phyloP scores from a whole-genome alignment of 1,140 invertebrate species.

The Cotesia chilonis region DNA sequence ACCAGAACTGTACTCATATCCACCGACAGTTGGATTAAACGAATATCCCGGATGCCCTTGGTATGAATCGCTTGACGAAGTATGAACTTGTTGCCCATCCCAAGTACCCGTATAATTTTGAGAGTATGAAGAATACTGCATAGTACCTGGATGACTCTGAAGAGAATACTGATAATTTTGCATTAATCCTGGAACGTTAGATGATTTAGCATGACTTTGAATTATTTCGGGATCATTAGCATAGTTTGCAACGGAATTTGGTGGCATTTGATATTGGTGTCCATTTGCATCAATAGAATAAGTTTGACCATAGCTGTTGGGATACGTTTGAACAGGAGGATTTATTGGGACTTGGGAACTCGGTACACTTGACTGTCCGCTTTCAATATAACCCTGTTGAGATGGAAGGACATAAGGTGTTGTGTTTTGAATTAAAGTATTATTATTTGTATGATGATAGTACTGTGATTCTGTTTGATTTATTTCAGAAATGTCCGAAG shows the following conservation, averaged over 20 bases:
- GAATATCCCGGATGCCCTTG: slow-evolving; percentile 68
- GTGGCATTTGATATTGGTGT: slow-evolving; percentile 16
- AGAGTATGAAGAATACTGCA: slow-evolving; percentile 46
- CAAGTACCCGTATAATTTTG: slow-evolving; percentile 45
- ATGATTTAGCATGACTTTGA: slow-evolving; percentile 57
- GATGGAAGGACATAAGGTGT: slow-evolving; percentile 12
- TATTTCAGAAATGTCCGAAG: neutral
- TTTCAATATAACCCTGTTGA: slow-evolving; percentile 23
- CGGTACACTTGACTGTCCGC: slow-evolving; percentile 1
- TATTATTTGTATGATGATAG: slow-evolving; percentile 18
- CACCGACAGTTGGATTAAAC: slow-evolving; percentile 62
- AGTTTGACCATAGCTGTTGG: slow-evolving; percentile 11
- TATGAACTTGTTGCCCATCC: slow-evolving; percentile 35
- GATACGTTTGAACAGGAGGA: slow-evolving; percentile 7
- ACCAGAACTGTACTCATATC: slow-evolving; percentile 67
- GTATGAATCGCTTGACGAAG: slow-evolving; percentile 57
- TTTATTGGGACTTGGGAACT: slow-evolving; percentile 44
- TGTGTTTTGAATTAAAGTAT: slow-evolving; percentile 3
- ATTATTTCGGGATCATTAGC: slow-evolving; percentile 52
- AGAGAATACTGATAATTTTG: slow-evolving; percentile 49
- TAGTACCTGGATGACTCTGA: slow-evolving; percentile 43
- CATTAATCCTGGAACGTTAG: slow-evolving; percentile 44
- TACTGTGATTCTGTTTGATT: neutral
- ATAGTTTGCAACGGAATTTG: slow-evolving; percentile 20
- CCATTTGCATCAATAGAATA: slow-evolving; percentile 11